Conservation (phyloP, 2,113 vertebrate genomes). For the Coptodon rendalli region DNA sequence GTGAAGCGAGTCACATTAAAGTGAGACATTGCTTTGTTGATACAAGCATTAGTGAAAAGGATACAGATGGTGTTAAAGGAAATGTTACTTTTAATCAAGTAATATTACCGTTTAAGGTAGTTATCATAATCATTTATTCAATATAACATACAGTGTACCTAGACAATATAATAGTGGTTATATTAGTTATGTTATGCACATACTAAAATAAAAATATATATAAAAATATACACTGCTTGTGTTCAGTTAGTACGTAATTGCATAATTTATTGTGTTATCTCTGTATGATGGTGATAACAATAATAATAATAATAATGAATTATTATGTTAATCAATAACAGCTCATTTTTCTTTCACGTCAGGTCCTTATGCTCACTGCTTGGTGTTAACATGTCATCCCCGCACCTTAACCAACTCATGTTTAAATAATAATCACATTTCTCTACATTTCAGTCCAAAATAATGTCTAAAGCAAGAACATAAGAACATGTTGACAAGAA, state of each 20-base stretch:
- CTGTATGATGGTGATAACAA: neutral
- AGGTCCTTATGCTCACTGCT: neutral
- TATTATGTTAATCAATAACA: neutral
- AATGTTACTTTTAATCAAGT: neutral
- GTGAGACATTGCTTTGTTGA: neutral
- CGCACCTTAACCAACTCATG: neutral
- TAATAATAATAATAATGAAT: neutral
- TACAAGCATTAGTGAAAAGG: neutral
- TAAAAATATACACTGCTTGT: neutral
- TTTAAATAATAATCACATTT: neutral
- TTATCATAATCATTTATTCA: neutral
- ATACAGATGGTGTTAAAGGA: neutral
- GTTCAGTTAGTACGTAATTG: neutral
- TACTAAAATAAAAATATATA: neutral
- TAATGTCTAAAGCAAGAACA: neutral
- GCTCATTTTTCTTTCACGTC: neutral
- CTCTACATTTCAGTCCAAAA: neutral
- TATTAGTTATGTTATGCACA: neutral
- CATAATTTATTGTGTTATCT: neutral
- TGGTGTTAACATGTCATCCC: neutral
- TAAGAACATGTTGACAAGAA: neutral
- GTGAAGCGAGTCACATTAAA: neutral
- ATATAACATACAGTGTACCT: neutral
- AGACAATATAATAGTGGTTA: neutral
- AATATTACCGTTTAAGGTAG: neutral